Percentiles rank a stretch among this genome's conserved stretches.
phyloP scores from a whole-genome alignment of 2,797 vertebrate species.

The Buceros bicornis region DNA sequence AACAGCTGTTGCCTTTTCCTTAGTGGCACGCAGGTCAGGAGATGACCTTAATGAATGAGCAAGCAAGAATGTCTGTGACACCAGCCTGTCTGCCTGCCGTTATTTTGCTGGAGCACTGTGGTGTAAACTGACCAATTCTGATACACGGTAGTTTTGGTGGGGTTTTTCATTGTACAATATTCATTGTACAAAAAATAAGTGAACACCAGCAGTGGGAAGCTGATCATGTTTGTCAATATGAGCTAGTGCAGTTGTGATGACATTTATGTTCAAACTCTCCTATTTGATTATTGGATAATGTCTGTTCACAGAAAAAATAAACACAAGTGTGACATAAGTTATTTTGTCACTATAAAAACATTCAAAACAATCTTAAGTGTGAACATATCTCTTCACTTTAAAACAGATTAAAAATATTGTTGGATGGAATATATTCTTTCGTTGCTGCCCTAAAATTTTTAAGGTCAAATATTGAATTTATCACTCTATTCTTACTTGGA shows the following conservation, averaged over 20 bases:
- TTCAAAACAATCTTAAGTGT: neutral
- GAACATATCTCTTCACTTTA: neutral
- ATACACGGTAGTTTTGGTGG: neutral
- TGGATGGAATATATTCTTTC: constrained; percentile 10
- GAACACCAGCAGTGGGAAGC: neutral
- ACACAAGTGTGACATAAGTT: neutral
- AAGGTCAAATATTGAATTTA: constrained; percentile 50
- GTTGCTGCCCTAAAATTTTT: constrained; percentile 6
- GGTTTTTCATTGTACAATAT: neutral
- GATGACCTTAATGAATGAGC: constrained; percentile 65
- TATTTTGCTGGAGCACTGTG: neutral
- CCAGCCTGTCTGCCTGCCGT: constrained; percentile 9
- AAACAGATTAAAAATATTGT: neutral
- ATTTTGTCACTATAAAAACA: neutral
- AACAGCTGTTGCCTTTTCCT: constrained; percentile 75
- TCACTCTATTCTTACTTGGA: constrained; percentile 27
- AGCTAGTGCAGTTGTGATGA: neutral
- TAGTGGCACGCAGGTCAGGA: constrained; percentile 36
- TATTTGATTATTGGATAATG: neutral
- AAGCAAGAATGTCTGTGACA: neutral
- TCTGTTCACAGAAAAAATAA: too few species aligned
- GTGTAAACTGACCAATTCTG: neutral
- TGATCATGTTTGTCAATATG: neutral
- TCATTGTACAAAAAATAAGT: neutral
- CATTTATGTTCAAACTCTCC: neutral